Percentiles rank a stretch among this genome's conserved stretches.
These are phyloP conservation scores for Neodiprion virginianus DNA, from an alignment of 1,140 invertebrate genomes.

Conservation along the genomic window DNA sequence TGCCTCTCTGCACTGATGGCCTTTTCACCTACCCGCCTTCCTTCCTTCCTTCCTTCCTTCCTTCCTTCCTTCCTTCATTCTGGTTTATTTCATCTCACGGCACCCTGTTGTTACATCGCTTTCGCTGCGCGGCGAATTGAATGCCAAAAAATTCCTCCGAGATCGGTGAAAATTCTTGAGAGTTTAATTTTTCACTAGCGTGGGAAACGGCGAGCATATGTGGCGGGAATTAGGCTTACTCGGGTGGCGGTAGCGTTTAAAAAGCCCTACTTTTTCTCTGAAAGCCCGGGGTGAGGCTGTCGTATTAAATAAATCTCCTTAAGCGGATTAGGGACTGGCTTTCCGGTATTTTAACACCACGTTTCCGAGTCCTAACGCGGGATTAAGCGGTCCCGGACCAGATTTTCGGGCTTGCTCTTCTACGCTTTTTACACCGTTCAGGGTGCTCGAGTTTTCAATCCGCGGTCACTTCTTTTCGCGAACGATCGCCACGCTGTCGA, in stretches of 20 bases:
- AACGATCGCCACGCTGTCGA: too few relatives aligned
- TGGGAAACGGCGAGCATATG: background rate
- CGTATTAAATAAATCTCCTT: slow-evolving; percentile 57
- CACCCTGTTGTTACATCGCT: background rate
- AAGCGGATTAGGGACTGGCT: slow-evolving; percentile 55
- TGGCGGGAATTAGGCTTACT: background rate
- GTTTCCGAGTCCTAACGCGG: slow-evolving; percentile 48
- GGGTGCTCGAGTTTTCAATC: too few relatives aligned
- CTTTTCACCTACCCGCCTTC: too few relatives aligned
- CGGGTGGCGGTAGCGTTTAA: too few relatives aligned
- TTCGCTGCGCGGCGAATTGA: background rate
- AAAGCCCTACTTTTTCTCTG: background rate
- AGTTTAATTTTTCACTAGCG: too few relatives aligned
- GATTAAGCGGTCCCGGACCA: slow-evolving; percentile 41
- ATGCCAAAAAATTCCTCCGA: too few relatives aligned
- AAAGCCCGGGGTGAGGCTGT: slow-evolving; percentile 46
- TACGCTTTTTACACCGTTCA: too few relatives aligned
- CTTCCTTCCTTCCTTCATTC: background rate
- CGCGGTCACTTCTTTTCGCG: too few relatives aligned
- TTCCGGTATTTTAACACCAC: slow-evolving; percentile 57
- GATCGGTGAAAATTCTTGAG: too few relatives aligned
- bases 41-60: background rate
- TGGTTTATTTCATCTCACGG: background rate
- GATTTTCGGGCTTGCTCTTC: background rate
- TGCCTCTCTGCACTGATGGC: background rate